A percentile compares a stretch with the other conserved stretches of the same genome.
Evolutionary conservation across 2,113 vertebrate genomes (phyloP).

Genomic region (Tyto alba): DNA sequence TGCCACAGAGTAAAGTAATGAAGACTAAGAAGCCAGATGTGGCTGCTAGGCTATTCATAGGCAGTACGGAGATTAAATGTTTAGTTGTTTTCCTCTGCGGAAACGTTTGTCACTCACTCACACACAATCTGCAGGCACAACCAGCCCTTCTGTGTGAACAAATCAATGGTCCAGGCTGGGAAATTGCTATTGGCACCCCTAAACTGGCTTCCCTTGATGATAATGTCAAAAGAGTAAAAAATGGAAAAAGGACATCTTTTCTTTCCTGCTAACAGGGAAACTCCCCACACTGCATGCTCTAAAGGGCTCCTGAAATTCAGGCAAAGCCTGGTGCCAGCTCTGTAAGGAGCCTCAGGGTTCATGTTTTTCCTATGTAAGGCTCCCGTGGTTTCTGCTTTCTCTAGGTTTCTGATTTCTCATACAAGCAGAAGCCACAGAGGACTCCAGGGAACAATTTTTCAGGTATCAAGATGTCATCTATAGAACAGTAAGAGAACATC

Average conservation of each 20-base stretch:
- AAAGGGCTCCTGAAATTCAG: not conserved
- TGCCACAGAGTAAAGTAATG: not conserved
- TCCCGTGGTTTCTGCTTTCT: not conserved
- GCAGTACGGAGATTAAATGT: not conserved
- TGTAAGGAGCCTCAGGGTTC: not conserved
- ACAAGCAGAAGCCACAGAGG: not conserved
- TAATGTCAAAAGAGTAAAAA: not conserved
- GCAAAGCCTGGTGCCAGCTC: not conserved
- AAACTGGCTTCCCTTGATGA: not conserved
- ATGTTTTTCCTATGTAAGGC: not conserved
- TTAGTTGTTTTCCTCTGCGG: not conserved
- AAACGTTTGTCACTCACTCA: not conserved
- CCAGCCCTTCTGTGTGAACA: not conserved
- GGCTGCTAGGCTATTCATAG: not conserved
- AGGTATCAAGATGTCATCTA: not conserved
- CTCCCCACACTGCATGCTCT: not conserved
- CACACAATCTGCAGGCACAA: not conserved
- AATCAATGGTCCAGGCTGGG: not conserved
- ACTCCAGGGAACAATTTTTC: not conserved
- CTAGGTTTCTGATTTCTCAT: not conserved
- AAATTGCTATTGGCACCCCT: not conserved
- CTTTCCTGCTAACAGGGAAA: not conserved
- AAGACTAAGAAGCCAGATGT: not conserved
- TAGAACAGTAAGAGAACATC: not conserved
- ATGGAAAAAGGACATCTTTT: not conserved